phyloP scores from a whole-genome alignment of 2,797 vertebrate genomes.

The Potorous gilbertii region DNA sequence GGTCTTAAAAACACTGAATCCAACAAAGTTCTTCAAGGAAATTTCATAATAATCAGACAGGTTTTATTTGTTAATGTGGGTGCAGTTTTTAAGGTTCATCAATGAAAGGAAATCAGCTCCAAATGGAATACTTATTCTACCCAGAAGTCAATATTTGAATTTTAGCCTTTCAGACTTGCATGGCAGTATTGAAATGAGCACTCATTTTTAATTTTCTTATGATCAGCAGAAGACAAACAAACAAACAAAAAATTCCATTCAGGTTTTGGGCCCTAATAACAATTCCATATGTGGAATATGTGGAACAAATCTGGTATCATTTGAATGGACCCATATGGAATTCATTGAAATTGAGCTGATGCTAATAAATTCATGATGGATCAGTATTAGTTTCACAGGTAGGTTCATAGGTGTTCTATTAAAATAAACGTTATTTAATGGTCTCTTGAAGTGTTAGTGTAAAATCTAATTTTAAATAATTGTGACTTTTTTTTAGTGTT shows the following conservation, averaged over 20 bases:
- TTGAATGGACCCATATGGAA: conserved; percentile 79
- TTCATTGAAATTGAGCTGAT: conserved; percentile 72
- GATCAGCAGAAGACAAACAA: conserved; percentile 22
- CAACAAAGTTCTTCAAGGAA: conserved; percentile 54
- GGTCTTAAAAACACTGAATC: conserved; percentile 26
- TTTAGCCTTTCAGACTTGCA: conserved; percentile 47
- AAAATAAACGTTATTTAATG: conserved; percentile 78
- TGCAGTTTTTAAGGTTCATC: conserved; percentile 43
- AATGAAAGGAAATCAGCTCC: conserved; percentile 45
- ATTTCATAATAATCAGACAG: not conserved
- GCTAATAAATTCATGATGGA: conserved; percentile 78
- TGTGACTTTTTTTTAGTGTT: not conserved
- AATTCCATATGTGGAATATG: conserved; percentile 72
- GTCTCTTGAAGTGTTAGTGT: conserved; percentile 75
- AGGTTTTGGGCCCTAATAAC: conserved; percentile 67
- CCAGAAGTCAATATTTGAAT: not conserved
- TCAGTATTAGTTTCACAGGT: conserved; percentile 73
- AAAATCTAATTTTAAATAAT: conserved; percentile 70
- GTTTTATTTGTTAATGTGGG: not conserved
- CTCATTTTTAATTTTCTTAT: conserved; percentile 58
- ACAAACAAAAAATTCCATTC: conserved; percentile 43
- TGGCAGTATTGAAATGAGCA: conserved; percentile 6
- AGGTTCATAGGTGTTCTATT: conserved; percentile 76
- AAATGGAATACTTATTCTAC: conserved; percentile 33
- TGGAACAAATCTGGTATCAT: conserved; percentile 75